Percentiles rank a stretch among this genome's conserved stretches.
Conservation (phyloP, 2,888 invertebrate genomes). For the Agonopterix heracliana region DNA sequence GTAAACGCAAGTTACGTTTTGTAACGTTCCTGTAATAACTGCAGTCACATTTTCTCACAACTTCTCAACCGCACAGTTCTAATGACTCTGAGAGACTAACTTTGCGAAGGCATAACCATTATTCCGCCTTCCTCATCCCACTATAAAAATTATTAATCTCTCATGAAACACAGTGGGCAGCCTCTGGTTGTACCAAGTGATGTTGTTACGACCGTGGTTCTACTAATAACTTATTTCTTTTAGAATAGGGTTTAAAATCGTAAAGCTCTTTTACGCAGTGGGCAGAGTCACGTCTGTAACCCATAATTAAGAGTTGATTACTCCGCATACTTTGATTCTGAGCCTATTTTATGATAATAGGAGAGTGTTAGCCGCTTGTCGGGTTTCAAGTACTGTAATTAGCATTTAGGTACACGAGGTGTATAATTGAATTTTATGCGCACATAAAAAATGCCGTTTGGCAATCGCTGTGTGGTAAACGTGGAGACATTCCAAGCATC, state of each 20-base stretch:
- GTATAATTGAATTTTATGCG: constrained; percentile 24
- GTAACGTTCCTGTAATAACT: background rate
- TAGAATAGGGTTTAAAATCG: too few species aligned
- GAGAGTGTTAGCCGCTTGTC: constrained; percentile 19
- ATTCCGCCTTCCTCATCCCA: too few species aligned
- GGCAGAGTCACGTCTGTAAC: constrained; percentile 15
- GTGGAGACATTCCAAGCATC: background rate
- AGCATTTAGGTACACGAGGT: constrained; percentile 11
- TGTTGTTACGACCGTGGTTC: too few species aligned
- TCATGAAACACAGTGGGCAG: too few species aligned
- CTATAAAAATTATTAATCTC: too few species aligned
- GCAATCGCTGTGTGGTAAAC: background rate
- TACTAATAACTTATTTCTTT: too few species aligned
- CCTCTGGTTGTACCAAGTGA: too few species aligned
- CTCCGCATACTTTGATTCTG: constrained; percentile 26
- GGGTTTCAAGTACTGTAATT: constrained; percentile 20
- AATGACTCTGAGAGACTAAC: too few species aligned
- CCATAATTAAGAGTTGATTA: constrained; percentile 37
- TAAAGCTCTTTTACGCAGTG: background rate
- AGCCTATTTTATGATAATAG: constrained; percentile 29
- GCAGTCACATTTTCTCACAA: too few species aligned
- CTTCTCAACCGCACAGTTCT: too few species aligned
- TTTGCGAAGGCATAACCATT: too few species aligned
- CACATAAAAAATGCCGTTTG: constrained; percentile 3
- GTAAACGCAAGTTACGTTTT: too few species aligned